phyloP scores from a whole-genome alignment of 2,888 invertebrate species.

The Caenorhabditis zanzibari region DNA sequence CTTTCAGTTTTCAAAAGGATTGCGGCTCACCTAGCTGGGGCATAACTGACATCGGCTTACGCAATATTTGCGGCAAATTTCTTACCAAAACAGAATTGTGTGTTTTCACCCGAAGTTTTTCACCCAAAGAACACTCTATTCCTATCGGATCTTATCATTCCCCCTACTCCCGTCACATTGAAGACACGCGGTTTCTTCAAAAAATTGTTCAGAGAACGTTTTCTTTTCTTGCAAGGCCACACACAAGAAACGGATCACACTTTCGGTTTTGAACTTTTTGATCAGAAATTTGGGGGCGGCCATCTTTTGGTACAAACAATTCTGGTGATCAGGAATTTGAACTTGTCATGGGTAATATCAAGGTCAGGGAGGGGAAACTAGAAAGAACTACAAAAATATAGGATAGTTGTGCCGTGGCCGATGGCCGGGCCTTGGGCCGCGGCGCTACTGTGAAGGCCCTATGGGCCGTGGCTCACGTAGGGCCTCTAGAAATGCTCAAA shows the following conservation, averaged over 20 bases:
- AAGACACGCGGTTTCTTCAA: constrained; percentile 9
- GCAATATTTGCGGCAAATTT: no score
- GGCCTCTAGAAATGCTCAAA: no score
- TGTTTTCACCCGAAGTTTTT: no score
- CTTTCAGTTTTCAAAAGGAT: no score
- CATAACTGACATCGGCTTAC: no score
- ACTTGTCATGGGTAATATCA: not conserved
- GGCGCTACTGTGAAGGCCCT: no score
- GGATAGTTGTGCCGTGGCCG: no score
- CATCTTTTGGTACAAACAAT: not conserved
- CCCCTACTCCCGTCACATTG: not conserved
- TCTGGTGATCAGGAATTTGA: constrained; percentile 3
- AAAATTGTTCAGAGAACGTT: constrained; percentile 20
- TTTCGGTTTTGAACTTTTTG: constrained; percentile 21
- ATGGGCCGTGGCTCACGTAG: no score
- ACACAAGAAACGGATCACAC: constrained; percentile 17
- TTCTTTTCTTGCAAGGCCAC: not conserved
- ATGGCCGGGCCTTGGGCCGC: no score
- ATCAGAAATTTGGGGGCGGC: constrained; percentile 4
- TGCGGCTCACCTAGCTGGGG: not conserved
- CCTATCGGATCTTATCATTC: constrained; percentile 6
- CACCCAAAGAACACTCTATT: constrained; percentile 10
- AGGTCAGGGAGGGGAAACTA: not conserved
- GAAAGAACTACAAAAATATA: not conserved
- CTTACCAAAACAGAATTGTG: no score